Base-by-base conservation (phyloP, 1,140 invertebrate species). In the Bemisia tabaci region DNA sequence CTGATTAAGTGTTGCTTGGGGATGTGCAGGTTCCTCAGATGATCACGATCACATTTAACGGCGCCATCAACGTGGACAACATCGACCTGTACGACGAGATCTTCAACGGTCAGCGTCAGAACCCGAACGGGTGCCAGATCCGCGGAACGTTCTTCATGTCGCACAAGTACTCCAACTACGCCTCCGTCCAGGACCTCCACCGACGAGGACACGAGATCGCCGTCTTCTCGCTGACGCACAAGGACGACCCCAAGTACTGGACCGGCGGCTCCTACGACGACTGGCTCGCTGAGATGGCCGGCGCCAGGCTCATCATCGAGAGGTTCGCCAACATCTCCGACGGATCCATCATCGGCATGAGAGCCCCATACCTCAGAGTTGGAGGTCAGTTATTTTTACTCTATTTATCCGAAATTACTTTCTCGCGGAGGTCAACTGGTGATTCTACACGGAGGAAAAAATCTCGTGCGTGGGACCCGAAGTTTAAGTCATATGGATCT, bases 101-200 rank as follows among this genome's bases (percentile, higher is more conserved):
- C 70, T 94, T 94, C 81, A 92, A 90, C 74, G 90, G 90, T 1
- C 84, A 87, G 71, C 82, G 90, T 21, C 84, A 85, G 71, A 95
- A 95, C 75, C 91, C 93, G 22, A 97, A 97, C 76, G 91, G 94
- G 24, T 98, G 95, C 75, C 89, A 93, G 72, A 92, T 96, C 74
- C 85, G 87, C 70, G 90, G 91, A 68, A 97, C 94, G 2, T 96
- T 96, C 83, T 98, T 97, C 77, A 88, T 95, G 0, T 94, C 92
- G 0, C 94, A 97, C 82, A 94, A 95, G 75, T 97, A 94, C 78
- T 93, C 91, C 62, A 96, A 97, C 77, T 97, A 97, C 74, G 94
- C 92, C 12, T 90, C 92, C 2, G 87, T 96, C 1, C 73, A 92
- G 79, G 93, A 95, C 78, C 82, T 97, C 63, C 93, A 96, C 74